Evolutionary conservation across 2,113 vertebrate species (phyloP).

Genomic region (Oncorhynchus tshawytscha): DNA sequence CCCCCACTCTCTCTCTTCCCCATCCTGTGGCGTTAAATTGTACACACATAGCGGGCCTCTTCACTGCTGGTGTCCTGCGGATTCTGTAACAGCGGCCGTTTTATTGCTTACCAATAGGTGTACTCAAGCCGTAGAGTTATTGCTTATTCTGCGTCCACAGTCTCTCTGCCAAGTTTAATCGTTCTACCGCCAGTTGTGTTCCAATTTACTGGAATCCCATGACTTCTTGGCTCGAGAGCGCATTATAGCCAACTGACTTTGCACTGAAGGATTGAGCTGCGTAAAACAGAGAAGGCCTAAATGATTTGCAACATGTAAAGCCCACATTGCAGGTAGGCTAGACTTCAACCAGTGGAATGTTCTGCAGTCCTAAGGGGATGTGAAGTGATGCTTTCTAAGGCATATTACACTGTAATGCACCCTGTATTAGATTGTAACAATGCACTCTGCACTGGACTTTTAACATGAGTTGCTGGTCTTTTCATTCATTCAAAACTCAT

Average conservation of each 20-base stretch:
- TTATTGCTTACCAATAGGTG: slow-evolving; percentile 54
- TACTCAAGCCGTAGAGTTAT: slow-evolving; percentile 47
- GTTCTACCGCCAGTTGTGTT: slow-evolving; percentile 63
- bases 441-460: background rate
- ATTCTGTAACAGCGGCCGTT: slow-evolving; percentile 32
- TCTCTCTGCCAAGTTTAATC: slow-evolving; percentile 60
- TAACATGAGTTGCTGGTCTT: background rate
- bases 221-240: slow-evolving; percentile 57
- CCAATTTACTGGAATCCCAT: slow-evolving; percentile 72
- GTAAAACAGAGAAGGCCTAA: slow-evolving; percentile 38
- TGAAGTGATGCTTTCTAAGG: background rate
- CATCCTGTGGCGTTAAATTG: slow-evolving; percentile 24
- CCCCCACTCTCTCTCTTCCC: background rate
- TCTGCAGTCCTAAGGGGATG: background rate
- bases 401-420: background rate
- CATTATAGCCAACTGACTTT: slow-evolving; percentile 37
- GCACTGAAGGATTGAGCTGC: slow-evolving; percentile 30
- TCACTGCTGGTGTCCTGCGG: slow-evolving; percentile 36
- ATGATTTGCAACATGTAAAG: slow-evolving; percentile 36
- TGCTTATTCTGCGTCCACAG: slow-evolving; percentile 24
- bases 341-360: background rate
- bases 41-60: slow-evolving; percentile 26
- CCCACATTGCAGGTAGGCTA: slow-evolving; percentile 1
- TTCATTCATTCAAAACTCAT: background rate
- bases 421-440: background rate